Percentiles rank a stretch among this genome's conserved stretches.
Conservation (phyloP, 1,140 invertebrate genomes). For the Drosophila pachea region DNA sequence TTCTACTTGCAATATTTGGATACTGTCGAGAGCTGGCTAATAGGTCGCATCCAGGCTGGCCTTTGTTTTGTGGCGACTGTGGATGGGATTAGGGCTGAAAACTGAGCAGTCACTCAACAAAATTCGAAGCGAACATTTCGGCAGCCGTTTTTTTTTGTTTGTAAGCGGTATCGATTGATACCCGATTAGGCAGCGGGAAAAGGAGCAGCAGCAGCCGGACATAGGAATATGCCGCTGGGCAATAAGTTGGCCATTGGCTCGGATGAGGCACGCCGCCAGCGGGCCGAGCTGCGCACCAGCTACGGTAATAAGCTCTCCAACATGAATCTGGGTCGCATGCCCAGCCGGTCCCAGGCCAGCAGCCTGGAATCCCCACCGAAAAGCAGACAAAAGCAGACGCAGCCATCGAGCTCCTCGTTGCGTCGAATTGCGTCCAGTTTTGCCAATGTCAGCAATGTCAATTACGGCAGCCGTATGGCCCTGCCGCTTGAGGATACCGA, state of each 20-base stretch:
- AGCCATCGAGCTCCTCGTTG: conserved; percentile 22
- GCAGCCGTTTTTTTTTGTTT: conserved; percentile 7
- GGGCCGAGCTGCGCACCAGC: conserved; percentile 44
- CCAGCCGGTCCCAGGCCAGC: conserved; percentile 1
- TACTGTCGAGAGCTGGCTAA: neutral
- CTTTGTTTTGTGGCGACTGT: conserved; percentile 3
- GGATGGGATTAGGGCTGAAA: too few species aligned
- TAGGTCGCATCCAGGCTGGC: conserved; percentile 8
- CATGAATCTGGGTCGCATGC: conserved; percentile 43
- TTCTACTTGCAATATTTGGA: neutral
- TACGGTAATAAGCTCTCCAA: conserved; percentile 57
- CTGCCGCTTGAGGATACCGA: conserved; percentile 48
- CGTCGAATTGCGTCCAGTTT: conserved; percentile 59
- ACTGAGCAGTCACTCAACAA: conserved; percentile 26
- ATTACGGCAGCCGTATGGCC: conserved; percentile 22
- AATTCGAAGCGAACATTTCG: conserved; percentile 47
- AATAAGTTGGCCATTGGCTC: conserved; percentile 13
- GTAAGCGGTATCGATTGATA: conserved; percentile 9
- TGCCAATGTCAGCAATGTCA: conserved; percentile 43
- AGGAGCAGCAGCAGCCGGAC: neutral
- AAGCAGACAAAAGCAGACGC: too few species aligned
- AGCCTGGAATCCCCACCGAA: neutral
- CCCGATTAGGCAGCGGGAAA: neutral
- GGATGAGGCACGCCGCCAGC: conserved; percentile 43
- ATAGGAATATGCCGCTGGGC: conserved; percentile 24